Base-by-base conservation (phyloP, 2,113 vertebrate genomes). In the Varanus salvator region DNA sequence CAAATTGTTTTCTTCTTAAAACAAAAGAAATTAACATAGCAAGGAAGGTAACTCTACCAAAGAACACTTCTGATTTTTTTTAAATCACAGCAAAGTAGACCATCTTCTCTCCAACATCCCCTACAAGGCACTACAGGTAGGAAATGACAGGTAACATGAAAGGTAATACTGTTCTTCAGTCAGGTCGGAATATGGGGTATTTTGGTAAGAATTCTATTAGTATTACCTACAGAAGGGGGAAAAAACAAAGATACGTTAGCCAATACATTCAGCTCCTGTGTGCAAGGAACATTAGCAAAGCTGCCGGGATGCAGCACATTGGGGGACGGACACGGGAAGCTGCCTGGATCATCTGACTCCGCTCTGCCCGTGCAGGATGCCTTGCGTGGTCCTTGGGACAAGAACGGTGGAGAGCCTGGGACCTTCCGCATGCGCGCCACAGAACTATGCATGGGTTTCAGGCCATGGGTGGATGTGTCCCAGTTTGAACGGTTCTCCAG, bases 171-270 rank as follows among this genome's bases (percentile, higher is more conserved):
- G 96, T 93, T 97, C 96, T 96, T 99, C 98, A 99, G 98, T 99
- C 99, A 69, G 99, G 99, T 97, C 98, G 98, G 95, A 99, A 98
- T 97, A 99, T 99, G 95, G 99, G 99, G 95, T 99, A 99, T 98
- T 99, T 99, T 97, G 98, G 98, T 98, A 99, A 97, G 98, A 99
- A 99, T 97, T 99, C 99, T 99, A 99, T 99, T 97, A 99, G 97
- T 98, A 99, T 99, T 95, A 99, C 99, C 99, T 99, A 95, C 75
- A 96, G 96, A 96, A 95, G 92, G 94, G 96, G 94, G 92, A 92
- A 86, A 89, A 89, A 87, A 93, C 72, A 96, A 85, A 92, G 93
- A 94, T 80, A 95, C 11, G 92, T 95, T 96, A 93, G 96, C 64
- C 93, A 95, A 92, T 48, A 89, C 54, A 68, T 90, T 92, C 80